Evolutionary conservation across 2,797 vertebrate genomes (phyloP), one percentile per base, ranked within the genome.

Genomic region (Diplodus puntazzo): DNA sequence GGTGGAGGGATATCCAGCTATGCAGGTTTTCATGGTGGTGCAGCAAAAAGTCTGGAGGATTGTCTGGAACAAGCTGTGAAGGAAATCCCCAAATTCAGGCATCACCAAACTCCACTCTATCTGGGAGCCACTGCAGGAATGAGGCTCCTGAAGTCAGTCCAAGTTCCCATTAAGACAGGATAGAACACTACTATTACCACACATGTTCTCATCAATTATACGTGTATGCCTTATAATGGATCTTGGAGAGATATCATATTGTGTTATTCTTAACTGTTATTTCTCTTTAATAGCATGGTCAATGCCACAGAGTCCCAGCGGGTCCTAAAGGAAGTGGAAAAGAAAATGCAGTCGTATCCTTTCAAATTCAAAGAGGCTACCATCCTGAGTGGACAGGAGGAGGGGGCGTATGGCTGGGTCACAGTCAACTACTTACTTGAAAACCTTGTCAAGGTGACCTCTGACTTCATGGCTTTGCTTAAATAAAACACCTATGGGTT

Each of bases 351-450:
- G 34, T 88, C 93, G 8, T 97, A 95, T 72, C 95, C 95, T 0
- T 92, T 97, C 84, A 84, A 88, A 50, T 97, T 96, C 82, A 87
- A 68, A 79, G 95, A 96, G 0, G 96, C 97, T 0, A 84, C 50
- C 3, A 95, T 98, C 75, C 93, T 98, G 61, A 87, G 89, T 0
- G 97, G 97, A 7, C 89, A 88, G 64, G 92, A 96, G 0, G 97
- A 98, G 86, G 97, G 96, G 0, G 92, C 94, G 0, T 97, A 95
- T 0, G 96, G 96, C 42, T 98, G 97, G 97, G 94, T 98, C 88
- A 97, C 97, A 0, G 92, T 95, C 85, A 98, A 98, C 92, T 98
- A 97, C 72, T 76, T 97, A 23, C 92, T 96, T 66, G 94, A 95
- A 30, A 95, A 93, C 81, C 95, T 98, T 75, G 90, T 95, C 23